Conservation (phyloP, 1,140 invertebrate genomes). For the Holcopasites calliopsidis region DNA sequence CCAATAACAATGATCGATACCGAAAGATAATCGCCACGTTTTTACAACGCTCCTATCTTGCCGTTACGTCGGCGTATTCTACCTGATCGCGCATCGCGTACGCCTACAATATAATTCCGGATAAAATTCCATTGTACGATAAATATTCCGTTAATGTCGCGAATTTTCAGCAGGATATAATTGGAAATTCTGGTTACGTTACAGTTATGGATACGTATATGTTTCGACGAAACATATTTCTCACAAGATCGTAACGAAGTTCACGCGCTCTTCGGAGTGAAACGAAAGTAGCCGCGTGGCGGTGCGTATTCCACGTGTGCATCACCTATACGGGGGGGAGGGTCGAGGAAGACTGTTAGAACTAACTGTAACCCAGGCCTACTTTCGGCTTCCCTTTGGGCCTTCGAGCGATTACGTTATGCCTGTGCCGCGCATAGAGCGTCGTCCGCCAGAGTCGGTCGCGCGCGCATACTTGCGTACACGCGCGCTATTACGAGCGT, state of each 20-base stretch:
- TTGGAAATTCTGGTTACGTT: too few species aligned
- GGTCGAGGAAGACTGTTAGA: conserved; percentile 70
- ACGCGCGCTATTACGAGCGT: not conserved
- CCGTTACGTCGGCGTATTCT: not conserved
- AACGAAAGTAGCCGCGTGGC: not conserved
- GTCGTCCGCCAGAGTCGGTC: not conserved
- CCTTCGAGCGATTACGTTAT: conserved; percentile 19
- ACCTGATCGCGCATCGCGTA: not conserved
- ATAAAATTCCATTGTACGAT: not conserved
- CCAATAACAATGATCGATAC: conserved; percentile 37
- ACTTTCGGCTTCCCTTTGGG: conserved; percentile 66
- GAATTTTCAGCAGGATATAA: too few species aligned
- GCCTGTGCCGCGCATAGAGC: not conserved
- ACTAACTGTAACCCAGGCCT: conserved; percentile 78
- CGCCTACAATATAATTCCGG: not conserved
- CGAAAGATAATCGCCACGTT: not conserved
- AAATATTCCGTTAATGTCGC: too few species aligned
- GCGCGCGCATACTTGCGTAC: not conserved
- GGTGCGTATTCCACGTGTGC: conserved; percentile 33
- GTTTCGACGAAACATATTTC: too few species aligned
- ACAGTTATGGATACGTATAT: too few species aligned
- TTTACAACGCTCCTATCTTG: not conserved
- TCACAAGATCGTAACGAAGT: not conserved
- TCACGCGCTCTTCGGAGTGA: too few species aligned
- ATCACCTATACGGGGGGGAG: conserved; percentile 27